Percentiles rank a stretch among this genome's conserved stretches.
phyloP scores from a whole-genome alignment of 23 tunicate species.

The Clavelina lepadiformis region DNA sequence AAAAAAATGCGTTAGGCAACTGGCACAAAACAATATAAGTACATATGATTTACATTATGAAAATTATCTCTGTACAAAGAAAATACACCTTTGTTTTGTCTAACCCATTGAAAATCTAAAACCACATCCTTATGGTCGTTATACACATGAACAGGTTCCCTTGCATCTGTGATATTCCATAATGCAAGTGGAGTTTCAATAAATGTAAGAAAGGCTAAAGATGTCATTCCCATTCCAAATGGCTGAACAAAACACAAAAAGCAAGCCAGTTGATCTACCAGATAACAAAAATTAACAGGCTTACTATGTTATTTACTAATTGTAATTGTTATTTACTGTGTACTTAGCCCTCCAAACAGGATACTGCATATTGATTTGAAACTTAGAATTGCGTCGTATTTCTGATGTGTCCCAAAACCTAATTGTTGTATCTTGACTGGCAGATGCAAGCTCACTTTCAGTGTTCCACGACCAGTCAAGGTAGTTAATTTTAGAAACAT shows the following conservation, averaged over 20 bases:
- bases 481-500: slow-evolving; percentile 66
- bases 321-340: slow-evolving; percentile 22
- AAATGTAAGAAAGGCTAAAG: slow-evolving; percentile 22
- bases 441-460: slow-evolving; percentile 43
- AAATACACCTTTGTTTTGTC: too few species aligned
- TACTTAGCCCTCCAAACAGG: slow-evolving; percentile 86
- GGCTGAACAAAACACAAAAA: slow-evolving; percentile 53
- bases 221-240: slow-evolving; percentile 69
- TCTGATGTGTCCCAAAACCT: slow-evolving; percentile 75
- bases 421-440: slow-evolving; percentile 72
- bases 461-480: slow-evolving; percentile 60
- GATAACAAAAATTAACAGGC: neutral
- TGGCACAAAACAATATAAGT: neutral
- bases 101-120: slow-evolving; percentile 50
- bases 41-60: neutral
- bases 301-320: neutral
- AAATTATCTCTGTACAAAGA: too few species aligned
- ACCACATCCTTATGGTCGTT: slow-evolving; percentile 70
- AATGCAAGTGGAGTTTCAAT: slow-evolving; percentile 64
- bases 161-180: slow-evolving; percentile 36
- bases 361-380: slow-evolving; percentile 28
- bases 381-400: slow-evolving; percentile 30
- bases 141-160: slow-evolving; percentile 25
- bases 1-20: neutral
- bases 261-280: neutral